Percentiles rank a stretch among this genome's conserved stretches.
Evolutionary conservation across 2,113 vertebrate species (phyloP).

Genomic region (Chionodraco myersi): DNA sequence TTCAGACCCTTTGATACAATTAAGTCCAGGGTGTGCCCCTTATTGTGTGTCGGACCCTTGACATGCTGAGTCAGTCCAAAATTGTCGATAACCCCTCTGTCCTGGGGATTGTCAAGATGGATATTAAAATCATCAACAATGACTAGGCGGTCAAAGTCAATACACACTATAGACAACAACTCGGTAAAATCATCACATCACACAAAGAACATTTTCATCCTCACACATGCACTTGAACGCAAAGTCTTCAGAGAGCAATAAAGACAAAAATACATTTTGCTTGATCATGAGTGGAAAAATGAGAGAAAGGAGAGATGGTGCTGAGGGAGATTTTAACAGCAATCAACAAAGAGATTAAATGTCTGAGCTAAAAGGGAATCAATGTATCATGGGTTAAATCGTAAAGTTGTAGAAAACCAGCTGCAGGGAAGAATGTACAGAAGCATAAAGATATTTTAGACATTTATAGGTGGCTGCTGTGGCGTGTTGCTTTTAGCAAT

Average conservation of each 20-base stretch:
- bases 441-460: not conserved
- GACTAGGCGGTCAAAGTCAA: too few species aligned
- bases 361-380: conserved; percentile 33
- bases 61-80: too few species aligned
- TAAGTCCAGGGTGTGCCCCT: too few species aligned
- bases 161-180: too few species aligned
- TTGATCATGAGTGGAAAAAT: conserved; percentile 34
- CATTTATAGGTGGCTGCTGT: not conserved
- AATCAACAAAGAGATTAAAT: conserved; percentile 31
- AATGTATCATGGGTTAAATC: not conserved
- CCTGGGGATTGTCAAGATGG: too few species aligned
- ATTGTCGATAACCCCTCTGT: too few species aligned
- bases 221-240: not conserved
- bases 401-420: not conserved
- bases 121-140: too few species aligned
- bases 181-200: too few species aligned
- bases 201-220: not conserved
- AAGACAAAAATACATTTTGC: conserved; percentile 19
- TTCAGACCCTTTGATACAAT: too few species aligned
- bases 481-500: not conserved
- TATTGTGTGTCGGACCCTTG: too few species aligned
- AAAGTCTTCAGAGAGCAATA: not conserved
- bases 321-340: conserved; percentile 13
- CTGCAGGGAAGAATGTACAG: not conserved
- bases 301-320: not conserved